Conservation (phyloP, 2,888 invertebrate genomes). For the Lottia gigantea region DNA sequence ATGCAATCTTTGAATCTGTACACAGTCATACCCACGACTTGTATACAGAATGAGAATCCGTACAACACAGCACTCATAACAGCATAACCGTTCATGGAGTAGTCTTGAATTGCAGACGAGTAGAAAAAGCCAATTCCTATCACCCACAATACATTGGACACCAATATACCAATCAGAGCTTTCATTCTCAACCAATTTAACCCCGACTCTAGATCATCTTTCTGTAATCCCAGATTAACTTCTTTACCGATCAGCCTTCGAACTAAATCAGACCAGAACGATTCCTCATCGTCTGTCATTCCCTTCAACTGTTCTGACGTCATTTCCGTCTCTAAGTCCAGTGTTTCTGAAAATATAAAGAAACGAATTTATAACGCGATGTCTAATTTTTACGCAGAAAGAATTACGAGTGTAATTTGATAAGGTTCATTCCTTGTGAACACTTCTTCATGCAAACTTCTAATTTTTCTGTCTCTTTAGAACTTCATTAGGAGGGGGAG, state of each 20-base stretch:
- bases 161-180: conserved; percentile 31
- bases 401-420: too few relatives aligned
- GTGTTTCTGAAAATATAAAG: conserved; percentile 10
- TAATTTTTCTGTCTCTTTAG: too few relatives aligned
- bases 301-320: conserved; percentile 24
- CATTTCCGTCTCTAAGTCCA: conserved; percentile 17
- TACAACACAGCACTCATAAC: conserved; percentile 38
- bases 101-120: conserved; percentile 31
- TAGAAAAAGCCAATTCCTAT: conserved; percentile 37
- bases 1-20: conserved; percentile 34
- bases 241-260: conserved; percentile 32
- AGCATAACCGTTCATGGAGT: conserved; percentile 36
- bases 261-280: conserved; percentile 43
- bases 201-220: conserved; percentile 32
- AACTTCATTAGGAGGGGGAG: too few relatives aligned
- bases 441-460: too few relatives aligned
- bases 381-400: background rate
- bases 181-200: conserved; percentile 34
- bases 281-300: conserved; percentile 28
- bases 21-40: conserved; percentile 43
- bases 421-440: too few relatives aligned
- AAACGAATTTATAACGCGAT: background rate
- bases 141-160: conserved; percentile 38
- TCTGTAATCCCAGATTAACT: conserved; percentile 33
- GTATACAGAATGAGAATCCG: conserved; percentile 41